Evolutionary conservation across 2,888 invertebrate species (phyloP), one percentile per base, ranked within the genome.

Genomic region (Toxonevra muliebris): DNA sequence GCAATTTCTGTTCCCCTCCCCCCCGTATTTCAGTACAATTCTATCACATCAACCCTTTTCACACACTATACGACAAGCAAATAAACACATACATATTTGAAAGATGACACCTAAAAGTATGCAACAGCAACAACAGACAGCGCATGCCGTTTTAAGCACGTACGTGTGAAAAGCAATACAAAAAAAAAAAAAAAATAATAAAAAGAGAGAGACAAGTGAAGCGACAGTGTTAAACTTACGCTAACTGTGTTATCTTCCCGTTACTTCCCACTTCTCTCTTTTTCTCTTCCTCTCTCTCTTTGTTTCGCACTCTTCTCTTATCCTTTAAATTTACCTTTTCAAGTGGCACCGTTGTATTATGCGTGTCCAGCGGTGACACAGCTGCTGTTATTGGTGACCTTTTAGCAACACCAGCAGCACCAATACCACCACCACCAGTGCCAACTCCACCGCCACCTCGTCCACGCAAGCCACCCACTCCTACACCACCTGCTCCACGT

Each of bases 281-380:
- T 30, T 30, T 7, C 30, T 7, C 30, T 30, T 30, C 30, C 2
- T 7, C 7, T 30, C 30, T 7, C 30, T 4, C 2, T 7, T 30
- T 30, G 3, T 7, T 7, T 4, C 30, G 40, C 10, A 19, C 19
- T 54, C 30, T 11, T n/a, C 48, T 30, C 3, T 9, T n/a, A 4
- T 30, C 11, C 53, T 17, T 9, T n/a, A n/a, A n/a, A 73, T 79
- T 76, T 79, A 85, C 85, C 85, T 88, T 90, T 85, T 91, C 91
- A 88, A 91, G 90, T 20, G 91, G 90, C 69, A 91, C 88, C 73
- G 89, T 87, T 66, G 88, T 87, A 72, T 87, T 86, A 73, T 83
- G 81, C 75, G 87, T 87, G 69, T 87, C 86, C 73, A 61, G 69
- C 71, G 74, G 73, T 55, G n/a, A 11, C 17, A 19, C 19, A n/a